Conservation (phyloP, 2,888 invertebrate genomes). For the Tiliacea aurago region DNA sequence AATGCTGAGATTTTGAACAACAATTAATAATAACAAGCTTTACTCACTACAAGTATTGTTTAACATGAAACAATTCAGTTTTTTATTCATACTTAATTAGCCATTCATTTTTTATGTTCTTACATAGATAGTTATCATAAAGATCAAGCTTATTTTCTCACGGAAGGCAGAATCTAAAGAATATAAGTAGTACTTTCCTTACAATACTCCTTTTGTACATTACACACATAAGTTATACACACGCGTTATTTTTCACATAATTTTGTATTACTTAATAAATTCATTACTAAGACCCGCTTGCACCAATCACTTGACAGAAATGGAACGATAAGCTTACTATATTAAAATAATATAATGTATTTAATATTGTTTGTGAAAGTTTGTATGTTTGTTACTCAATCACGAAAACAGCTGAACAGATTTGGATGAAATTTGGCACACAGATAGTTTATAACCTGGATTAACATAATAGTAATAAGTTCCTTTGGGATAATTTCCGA, state of each 20-base stretch:
- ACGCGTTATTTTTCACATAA: neutral
- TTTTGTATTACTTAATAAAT: neutral
- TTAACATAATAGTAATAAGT: too few species aligned
- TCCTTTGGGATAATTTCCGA: too few species aligned
- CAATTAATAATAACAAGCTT: constrained; percentile 16
- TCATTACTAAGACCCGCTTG: neutral
- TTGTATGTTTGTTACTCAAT: too few species aligned
- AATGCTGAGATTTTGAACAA: constrained; percentile 42
- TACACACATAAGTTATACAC: too few species aligned
- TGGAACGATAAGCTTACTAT: neutral
- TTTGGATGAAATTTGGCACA: too few species aligned
- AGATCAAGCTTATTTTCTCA: neutral
- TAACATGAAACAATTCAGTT: constrained; percentile 14
- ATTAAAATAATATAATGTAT: too few species aligned
- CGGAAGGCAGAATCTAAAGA: neutral
- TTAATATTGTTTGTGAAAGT: too few species aligned
- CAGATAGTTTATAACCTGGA: too few species aligned
- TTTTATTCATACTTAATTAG: constrained; percentile 21
- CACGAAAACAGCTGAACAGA: too few species aligned
- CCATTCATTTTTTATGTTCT: neutral
- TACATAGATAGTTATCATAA: neutral
- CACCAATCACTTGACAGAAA: neutral
- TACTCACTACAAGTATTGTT: constrained; percentile 13
- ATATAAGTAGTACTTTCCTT: neutral
- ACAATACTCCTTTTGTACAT: neutral